These are phyloP conservation scores for Hypomecis atomaria DNA, from an alignment of 2,888 invertebrate species.

Conservation along the genomic window DNA sequence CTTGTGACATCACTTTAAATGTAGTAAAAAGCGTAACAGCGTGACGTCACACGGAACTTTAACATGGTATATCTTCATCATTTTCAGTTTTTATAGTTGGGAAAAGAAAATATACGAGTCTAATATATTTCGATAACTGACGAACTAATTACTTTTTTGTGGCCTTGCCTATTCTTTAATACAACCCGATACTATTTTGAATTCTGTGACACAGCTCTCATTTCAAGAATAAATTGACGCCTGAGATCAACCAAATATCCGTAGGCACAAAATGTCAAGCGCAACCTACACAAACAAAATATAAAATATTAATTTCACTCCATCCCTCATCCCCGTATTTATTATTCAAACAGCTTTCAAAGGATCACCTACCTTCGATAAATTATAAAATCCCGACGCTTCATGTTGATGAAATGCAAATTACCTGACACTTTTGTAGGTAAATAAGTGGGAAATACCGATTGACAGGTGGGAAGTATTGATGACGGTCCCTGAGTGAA, in stretches of 20 bases:
- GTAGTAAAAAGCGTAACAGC: no score
- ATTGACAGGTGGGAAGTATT: conserved; percentile 26
- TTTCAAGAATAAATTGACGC: background rate
- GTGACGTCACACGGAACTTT: no score
- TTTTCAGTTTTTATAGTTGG: no score
- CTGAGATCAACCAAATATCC: background rate
- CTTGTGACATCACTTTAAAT: no score
- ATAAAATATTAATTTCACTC: conserved; percentile 61
- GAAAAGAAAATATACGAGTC: no score
- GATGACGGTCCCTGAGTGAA: conserved; percentile 11
- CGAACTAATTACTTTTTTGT: no score
- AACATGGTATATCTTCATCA: no score
- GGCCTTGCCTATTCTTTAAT: no score
- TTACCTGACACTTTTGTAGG: conserved; percentile 50
- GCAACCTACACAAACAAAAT: conserved; percentile 45
- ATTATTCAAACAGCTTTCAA: conserved; percentile 65
- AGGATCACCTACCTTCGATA: conserved; percentile 64
- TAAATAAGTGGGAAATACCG: conserved; percentile 29
- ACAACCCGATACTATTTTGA: no score
- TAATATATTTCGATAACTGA: no score
- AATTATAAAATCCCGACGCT: conserved; percentile 65
- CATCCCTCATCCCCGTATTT: conserved; percentile 54
- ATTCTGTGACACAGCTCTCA: no score
- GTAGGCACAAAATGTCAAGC: conserved; percentile 28
- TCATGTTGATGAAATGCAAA: conserved; percentile 67